Base-by-base conservation (phyloP, 1,140 invertebrate genomes). In the Euura lappo region DNA sequence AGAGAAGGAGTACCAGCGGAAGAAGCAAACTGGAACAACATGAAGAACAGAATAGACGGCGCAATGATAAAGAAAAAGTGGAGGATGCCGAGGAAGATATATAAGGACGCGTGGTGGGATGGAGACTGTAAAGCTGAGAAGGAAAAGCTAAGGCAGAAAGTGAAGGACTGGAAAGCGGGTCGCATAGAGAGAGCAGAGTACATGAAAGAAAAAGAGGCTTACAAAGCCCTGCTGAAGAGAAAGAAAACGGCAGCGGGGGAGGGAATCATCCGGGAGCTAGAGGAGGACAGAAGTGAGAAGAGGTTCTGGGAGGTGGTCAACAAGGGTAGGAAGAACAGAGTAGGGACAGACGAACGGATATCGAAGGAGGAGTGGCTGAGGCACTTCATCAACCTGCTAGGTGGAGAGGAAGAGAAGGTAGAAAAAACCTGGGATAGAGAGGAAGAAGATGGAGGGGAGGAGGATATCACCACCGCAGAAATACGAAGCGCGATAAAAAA, bases 401-500 rank as follows among this genome's bases (percentile, higher is more conserved):
- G 28, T 1, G 28, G 28, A 28, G 28, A 28, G 28, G 28, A 28
- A 28, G 28, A 28, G 28, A 28, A 1, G 28, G 28, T 28, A 28
- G 28, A 28, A 28, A 28, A 28, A 28, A 28, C 28, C 28, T 28
- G 28, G 28, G 28, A 28, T 1, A 28, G 28, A 28, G 65, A 72
- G 10, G 51, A 47, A 28, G 28, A 28, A 28, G 28, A 1, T 28
- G 28, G 28, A 28, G 28, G 6, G 44, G 3, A 45, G 11, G 70
- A 71, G 45, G 28, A 44, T 13, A 71, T 71, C 13, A 47, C 60
- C 7, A 71, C 44, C 1, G 45, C 6, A n/a, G 70, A 71, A 71
- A 64, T 68, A 11, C 8, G 11, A 11, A 43, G 11, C 51, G 44
- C n/a, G 65, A 67, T 74, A 4, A 71, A 65, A 70, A 65, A 70